Conservation (phyloP, 2,797 vertebrate genomes). For the Betta splendens region DNA sequence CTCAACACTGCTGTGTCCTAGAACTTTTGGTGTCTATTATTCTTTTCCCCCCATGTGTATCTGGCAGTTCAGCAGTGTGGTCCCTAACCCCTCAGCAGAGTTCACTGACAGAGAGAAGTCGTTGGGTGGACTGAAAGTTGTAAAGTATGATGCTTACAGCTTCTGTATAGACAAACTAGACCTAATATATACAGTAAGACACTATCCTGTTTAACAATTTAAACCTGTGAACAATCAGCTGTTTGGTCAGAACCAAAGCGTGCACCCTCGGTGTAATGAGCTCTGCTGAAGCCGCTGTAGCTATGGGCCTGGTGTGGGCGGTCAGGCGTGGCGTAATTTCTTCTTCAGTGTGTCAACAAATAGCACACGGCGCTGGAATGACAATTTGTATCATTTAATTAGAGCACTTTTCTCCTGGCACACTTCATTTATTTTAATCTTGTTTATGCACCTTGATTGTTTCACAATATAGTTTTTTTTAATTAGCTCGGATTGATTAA, state of each 20-base stretch:
- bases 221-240: neutral
- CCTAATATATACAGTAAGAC: too few species aligned
- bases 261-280: slow-evolving; percentile 35
- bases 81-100: too few species aligned
- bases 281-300: slow-evolving; percentile 35
- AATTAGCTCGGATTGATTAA: slow-evolving; percentile 82
- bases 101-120: too few species aligned
- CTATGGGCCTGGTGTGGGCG: slow-evolving; percentile 36
- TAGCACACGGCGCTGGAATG: slow-evolving; percentile 64
- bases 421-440: slow-evolving; percentile 82
- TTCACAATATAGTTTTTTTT: slow-evolving; percentile 77
- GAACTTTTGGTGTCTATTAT: slow-evolving; percentile 15
- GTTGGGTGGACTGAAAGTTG: too few species aligned
- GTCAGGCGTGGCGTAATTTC: slow-evolving; percentile 48
- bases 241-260: neutral
- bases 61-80: slow-evolving; percentile 41
- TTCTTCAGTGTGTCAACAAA: slow-evolving; percentile 68
- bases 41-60: slow-evolving; percentile 10
- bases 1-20: slow-evolving; percentile 25
- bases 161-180: too few species aligned
- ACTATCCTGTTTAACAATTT: too few species aligned
- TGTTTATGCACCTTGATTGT: slow-evolving; percentile 81
- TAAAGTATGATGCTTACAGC: too few species aligned
- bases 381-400: slow-evolving; percentile 83
- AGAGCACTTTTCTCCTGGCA: slow-evolving; percentile 66